Base-by-base conservation (phyloP, 2,113 vertebrate genomes). In the Laticauda colubrina region DNA sequence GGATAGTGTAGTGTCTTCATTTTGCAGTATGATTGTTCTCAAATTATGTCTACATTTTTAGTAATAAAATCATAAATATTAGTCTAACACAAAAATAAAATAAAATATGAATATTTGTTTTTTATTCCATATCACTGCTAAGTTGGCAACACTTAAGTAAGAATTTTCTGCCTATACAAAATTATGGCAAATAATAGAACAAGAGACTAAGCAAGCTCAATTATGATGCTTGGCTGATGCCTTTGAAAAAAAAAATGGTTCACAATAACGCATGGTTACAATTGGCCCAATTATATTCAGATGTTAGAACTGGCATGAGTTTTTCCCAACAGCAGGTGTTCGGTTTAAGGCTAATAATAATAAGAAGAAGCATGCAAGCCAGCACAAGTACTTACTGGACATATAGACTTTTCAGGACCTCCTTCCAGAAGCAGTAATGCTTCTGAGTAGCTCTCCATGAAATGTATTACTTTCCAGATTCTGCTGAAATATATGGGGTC, bases 181-280 rank as follows among this genome's bases (percentile, higher is more conserved):
- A 93, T 97, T 95, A 56, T 89, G 93, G 93, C 45, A 94, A 59
- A 96, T 96, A 91, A 94, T 61, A 94, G 96, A 96, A 95, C 7
- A 55, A 95, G 94, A 87, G 87, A 96, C 91, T 93, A 95, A 96
- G 93, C 95, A 97, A 94, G 96, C 91, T 51, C 94, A 96, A 96
- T 97, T 95, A 95, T 97, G 95, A 96, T 97, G 94, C 89, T 97
- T 97, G 96, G 96, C 95, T 89, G 94, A 61, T 54, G 92, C 48
- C 94, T 96, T 91, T 94, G 90, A 94, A 95, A 96, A 96, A 96
- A 96, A 90, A 90, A 92, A 94, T 8, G 96, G 90, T 94, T 96
- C 96, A 95, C 92, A 94, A 91, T 94, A 94, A 97, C 88, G 75
- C n/a, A 85, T 97, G 95, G 92, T 93, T 96, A 87, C 90, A 90